Conservation (phyloP, 2,888 invertebrate genomes). For the Crossocerus cetratus region DNA sequence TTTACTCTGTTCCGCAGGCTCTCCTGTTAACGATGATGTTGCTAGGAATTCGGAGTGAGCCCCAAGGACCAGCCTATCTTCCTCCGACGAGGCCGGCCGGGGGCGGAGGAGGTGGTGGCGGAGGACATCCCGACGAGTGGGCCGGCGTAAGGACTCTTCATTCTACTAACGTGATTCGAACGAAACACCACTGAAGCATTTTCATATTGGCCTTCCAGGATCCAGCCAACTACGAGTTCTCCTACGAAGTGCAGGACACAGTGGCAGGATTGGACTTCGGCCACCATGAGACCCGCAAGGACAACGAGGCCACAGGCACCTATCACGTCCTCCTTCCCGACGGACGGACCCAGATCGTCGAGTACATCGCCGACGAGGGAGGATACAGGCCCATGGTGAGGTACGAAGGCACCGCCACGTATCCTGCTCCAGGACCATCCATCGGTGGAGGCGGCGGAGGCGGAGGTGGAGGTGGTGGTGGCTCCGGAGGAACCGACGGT, state of each 20-base stretch:
- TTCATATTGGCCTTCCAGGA: slow-evolving; percentile 73
- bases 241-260: slow-evolving; percentile 82
- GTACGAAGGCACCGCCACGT: slow-evolving; percentile 75
- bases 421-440: slow-evolving; percentile 63
- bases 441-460: slow-evolving; percentile 4
- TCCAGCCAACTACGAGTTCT: slow-evolving; percentile 82
- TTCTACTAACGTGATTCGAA: background rate
- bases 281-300: slow-evolving; percentile 82
- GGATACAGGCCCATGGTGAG: slow-evolving; percentile 82
- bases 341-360: slow-evolving; percentile 82
- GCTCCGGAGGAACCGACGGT: slow-evolving; percentile 59
- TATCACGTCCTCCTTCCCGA: slow-evolving; percentile 83
- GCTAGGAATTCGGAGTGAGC: slow-evolving; percentile 77
- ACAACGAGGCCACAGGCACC: slow-evolving; percentile 81
- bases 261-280: slow-evolving; percentile 81
- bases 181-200: background rate
- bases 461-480: background rate
- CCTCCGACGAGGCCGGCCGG: slow-evolving; percentile 78
- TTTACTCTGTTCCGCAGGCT: no score
- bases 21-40: slow-evolving; percentile 68
- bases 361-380: slow-evolving; percentile 81
- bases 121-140: slow-evolving; percentile 76
- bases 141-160: slow-evolving; percentile 69
- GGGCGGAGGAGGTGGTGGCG: slow-evolving; percentile 45
- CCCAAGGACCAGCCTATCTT: slow-evolving; percentile 78